These are phyloP conservation scores for Enteromius treurensis DNA, from an alignment of 2,797 vertebrate genomes.

Conservation along the genomic window DNA sequence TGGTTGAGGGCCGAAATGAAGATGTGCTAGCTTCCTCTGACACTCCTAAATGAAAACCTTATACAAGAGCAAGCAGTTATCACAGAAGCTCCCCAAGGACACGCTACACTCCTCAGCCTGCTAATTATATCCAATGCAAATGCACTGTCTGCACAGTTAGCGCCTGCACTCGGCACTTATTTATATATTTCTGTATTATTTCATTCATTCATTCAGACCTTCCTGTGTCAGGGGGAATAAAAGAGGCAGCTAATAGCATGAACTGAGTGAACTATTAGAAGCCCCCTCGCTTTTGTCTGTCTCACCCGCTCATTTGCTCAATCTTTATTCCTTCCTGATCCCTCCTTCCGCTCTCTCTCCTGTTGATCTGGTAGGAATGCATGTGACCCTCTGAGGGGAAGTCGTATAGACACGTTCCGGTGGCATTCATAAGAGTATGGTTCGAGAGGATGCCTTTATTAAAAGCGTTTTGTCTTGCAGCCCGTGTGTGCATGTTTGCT, in stretches of 20 bases:
- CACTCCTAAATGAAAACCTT: conserved; percentile 95
- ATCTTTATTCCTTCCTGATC: background rate
- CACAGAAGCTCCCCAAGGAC: conserved; percentile 89
- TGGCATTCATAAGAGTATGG: conserved; percentile 74
- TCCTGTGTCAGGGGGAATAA: conserved; percentile 68
- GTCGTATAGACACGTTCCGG: conserved; percentile 77
- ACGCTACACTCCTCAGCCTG: conserved; percentile 70
- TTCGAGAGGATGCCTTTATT: conserved; percentile 76
- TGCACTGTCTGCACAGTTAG: conserved; percentile 67
- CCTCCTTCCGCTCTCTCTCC: conserved; percentile 38
- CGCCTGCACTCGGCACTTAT: conserved; percentile 53
- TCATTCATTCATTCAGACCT: conserved; percentile 68
- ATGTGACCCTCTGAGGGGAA: conserved; percentile 70
- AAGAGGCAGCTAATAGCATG: conserved; percentile 64
- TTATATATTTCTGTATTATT: conserved; percentile 71
- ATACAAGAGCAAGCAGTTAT: conserved; percentile 93
- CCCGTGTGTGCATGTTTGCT: conserved; percentile 59
- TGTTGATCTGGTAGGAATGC: conserved; percentile 58
- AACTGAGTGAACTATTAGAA: conserved; percentile 44
- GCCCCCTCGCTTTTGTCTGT: background rate
- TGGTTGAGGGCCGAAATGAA: conserved; percentile 90
- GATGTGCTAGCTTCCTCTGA: conserved; percentile 89
- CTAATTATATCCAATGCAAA: conserved; percentile 97
- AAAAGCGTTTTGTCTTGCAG: conserved; percentile 76
- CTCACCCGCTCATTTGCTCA: conserved; percentile 18